phyloP scores from a whole-genome alignment of 1,140 invertebrate species.

The Trichonephila inaurata region DNA sequence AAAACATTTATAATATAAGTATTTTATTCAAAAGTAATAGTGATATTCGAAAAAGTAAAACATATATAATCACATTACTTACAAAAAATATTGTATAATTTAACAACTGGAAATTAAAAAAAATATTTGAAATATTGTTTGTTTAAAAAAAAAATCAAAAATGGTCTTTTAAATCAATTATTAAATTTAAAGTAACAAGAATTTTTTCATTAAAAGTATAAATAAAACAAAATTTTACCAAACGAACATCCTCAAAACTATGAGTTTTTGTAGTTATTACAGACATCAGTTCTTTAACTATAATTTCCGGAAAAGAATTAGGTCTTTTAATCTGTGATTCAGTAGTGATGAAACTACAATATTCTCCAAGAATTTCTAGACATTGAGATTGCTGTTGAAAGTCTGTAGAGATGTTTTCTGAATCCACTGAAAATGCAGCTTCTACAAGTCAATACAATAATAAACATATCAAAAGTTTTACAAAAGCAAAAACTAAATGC shows the following conservation, averaged over 20 bases:
- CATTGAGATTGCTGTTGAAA: conserved; percentile 51
- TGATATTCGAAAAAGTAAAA: no score
- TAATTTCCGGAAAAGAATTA: background rate
- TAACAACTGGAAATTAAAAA: no score
- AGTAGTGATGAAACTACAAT: conserved; percentile 2
- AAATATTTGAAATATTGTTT: no score
- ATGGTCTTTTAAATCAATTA: no score
- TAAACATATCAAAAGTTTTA: background rate
- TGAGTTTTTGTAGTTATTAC: conserved; percentile 27
- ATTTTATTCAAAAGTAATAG: no score
- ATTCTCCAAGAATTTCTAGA: conserved; percentile 59
- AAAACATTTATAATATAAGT: background rate
- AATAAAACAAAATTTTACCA: conserved; percentile 1
- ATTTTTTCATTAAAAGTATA: background rate
- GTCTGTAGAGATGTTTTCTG: background rate
- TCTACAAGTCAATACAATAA: background rate
- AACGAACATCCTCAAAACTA: conserved; percentile 37
- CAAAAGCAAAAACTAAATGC: no score
- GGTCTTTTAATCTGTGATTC: background rate
- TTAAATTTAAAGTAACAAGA: background rate
- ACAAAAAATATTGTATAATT: no score
- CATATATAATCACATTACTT: no score
- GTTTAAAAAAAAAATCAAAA: no score
- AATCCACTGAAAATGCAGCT: background rate
- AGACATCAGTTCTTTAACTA: conserved; percentile 16